Percentiles rank a stretch among this genome's conserved stretches.
phyloP scores from a whole-genome alignment of 2,888 invertebrate species.

The Vanessa cardui region DNA sequence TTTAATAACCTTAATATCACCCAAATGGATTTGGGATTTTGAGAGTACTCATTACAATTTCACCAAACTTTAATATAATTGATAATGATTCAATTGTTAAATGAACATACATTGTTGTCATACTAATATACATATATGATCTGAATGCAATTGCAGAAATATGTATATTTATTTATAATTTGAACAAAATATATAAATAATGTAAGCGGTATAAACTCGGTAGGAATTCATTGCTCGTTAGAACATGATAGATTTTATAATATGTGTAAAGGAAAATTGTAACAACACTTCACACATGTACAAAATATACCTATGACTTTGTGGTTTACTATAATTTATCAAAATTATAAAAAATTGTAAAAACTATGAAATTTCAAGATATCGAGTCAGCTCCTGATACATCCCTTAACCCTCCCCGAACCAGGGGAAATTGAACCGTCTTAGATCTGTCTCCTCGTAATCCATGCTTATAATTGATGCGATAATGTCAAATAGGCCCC shows the following conservation, averaged over 20 bases:
- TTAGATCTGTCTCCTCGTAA: conserved; percentile 77
- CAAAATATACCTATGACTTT: too few relatives aligned
- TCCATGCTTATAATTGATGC: conserved; percentile 82
- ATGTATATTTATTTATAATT: too few relatives aligned
- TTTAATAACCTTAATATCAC: conserved; percentile 79
- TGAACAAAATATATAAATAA: too few relatives aligned
- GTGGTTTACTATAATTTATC: too few relatives aligned
- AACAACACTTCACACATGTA: too few relatives aligned
- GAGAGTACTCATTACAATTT: conserved; percentile 52
- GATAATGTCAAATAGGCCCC: conserved; percentile 76
- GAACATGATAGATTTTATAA: too few relatives aligned
- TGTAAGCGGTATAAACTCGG: too few relatives aligned
- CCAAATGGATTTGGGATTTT: conserved; percentile 72
- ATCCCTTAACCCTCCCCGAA: conserved; percentile 46
- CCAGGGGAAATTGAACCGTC: conserved; percentile 75
- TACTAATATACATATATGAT: background rate
- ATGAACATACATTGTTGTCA: background rate
- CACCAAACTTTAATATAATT: conserved; percentile 42
- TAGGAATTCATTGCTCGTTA: too few relatives aligned
- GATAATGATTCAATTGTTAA: background rate
- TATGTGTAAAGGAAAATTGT: too few relatives aligned
- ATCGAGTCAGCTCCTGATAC: conserved; percentile 67
- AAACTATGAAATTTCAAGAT: background rate
- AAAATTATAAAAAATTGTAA: too few relatives aligned
- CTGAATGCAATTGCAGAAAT: background rate